Conservation (phyloP, 2,797 vertebrate genomes). For the Alca torda region DNA sequence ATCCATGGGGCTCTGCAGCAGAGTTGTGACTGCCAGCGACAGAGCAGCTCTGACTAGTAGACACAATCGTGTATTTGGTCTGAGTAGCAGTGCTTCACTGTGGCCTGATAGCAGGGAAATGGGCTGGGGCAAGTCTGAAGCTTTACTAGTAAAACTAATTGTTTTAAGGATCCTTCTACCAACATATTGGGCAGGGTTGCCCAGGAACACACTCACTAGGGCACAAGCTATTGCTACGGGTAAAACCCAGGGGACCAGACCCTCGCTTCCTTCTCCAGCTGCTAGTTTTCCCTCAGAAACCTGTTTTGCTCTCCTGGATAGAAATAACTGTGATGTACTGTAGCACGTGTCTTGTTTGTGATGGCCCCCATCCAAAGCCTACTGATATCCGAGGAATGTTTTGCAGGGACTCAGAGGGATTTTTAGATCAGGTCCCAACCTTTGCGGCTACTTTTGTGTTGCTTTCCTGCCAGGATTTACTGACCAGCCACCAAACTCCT, state of each 20-base stretch:
- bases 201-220: background rate
- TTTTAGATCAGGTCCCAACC: slow-evolving; percentile 23
- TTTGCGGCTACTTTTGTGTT: slow-evolving; percentile 18
- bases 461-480: background rate
- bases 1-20: background rate
- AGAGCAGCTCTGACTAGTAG: background rate
- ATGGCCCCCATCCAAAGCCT: slow-evolving; percentile 55
- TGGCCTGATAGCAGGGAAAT: background rate
- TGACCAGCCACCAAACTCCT: slow-evolving; percentile 37
- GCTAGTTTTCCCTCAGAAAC: slow-evolving; percentile 6
- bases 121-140: background rate
- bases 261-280: slow-evolving; percentile 6
- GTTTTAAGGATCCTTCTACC: background rate
- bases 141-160: background rate
- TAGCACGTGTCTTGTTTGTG: slow-evolving; percentile 1
- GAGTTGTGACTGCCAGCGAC: background rate
- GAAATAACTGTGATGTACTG: slow-evolving; percentile 54
- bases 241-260: background rate
- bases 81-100: background rate
- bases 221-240: background rate
- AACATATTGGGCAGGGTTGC: background rate
- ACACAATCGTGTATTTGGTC: background rate
- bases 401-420: background rate
- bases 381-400: slow-evolving; percentile 48
- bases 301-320: slow-evolving; percentile 40